Conservation (phyloP, 2,797 vertebrate species). For the Rhinella marina region DNA sequence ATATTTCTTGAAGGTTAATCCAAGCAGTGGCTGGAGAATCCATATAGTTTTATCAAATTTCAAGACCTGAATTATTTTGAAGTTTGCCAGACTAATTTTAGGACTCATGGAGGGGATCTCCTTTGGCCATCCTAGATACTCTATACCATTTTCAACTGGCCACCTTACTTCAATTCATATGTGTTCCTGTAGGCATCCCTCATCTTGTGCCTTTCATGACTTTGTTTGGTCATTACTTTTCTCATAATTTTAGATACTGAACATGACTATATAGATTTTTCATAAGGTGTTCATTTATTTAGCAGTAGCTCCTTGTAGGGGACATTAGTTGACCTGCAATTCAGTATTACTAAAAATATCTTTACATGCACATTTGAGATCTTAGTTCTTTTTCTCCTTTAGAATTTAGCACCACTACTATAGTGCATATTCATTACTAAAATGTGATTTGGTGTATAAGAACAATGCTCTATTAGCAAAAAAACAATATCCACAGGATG, state of each 20-base stretch:
- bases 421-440: constrained; percentile 42
- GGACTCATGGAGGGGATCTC: background rate
- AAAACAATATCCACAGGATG: constrained; percentile 56
- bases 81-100: background rate
- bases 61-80: too few relatives aligned
- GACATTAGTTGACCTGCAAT: background rate
- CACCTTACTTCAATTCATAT: background rate
- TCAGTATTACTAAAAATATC: background rate
- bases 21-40: too few relatives aligned
- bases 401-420: constrained; percentile 6
- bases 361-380: background rate
- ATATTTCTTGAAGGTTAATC: too few relatives aligned
- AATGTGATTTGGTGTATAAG: constrained; percentile 27
- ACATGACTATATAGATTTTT: background rate
- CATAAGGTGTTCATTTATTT: background rate
- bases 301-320: background rate
- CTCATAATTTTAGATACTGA: background rate
- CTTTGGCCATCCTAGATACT: background rate
- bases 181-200: background rate
- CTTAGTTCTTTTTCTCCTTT: background rate
- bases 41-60: too few relatives aligned
- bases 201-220: too few relatives aligned
- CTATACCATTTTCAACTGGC: too few relatives aligned
- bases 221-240: background rate
- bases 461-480: constrained; percentile 53